Conservation (phyloP, 2,888 invertebrate species). For the Digitonthophagus gazella region DNA sequence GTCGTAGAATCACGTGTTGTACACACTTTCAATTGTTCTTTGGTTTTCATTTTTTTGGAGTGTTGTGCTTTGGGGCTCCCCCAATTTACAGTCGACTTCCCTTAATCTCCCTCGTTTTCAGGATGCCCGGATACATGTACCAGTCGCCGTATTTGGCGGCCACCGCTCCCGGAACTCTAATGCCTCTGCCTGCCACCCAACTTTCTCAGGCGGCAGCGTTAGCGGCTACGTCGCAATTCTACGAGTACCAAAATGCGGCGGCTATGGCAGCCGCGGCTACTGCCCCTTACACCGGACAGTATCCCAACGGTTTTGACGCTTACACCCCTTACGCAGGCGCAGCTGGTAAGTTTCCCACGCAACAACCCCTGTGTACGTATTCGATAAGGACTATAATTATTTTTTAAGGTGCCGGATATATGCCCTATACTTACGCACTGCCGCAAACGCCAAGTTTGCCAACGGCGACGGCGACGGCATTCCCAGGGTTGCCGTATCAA, state of each 20-base stretch:
- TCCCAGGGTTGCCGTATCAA: slow-evolving; percentile 64
- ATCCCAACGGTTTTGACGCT: slow-evolving; percentile 71
- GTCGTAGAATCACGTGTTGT: slow-evolving; percentile 31
- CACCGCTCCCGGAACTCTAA: slow-evolving; percentile 63
- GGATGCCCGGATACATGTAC: slow-evolving; percentile 75
- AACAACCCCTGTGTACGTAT: too few species aligned
- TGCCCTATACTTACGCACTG: slow-evolving; percentile 72
- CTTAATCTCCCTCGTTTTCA: slow-evolving; percentile 46
- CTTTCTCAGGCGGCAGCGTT: slow-evolving; percentile 73
- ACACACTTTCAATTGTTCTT: slow-evolving; percentile 36
- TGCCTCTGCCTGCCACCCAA: slow-evolving; percentile 65
- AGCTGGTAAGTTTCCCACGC: slow-evolving; percentile 58
- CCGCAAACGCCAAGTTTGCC: slow-evolving; percentile 61
- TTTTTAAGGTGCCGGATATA: slow-evolving; percentile 57
- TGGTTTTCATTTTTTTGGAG: slow-evolving; percentile 45
- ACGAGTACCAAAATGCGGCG: slow-evolving; percentile 74
- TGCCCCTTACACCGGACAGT: slow-evolving; percentile 70
- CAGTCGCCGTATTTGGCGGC: slow-evolving; percentile 71
- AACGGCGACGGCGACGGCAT: slow-evolving; percentile 55
- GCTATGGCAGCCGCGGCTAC: slow-evolving; percentile 67
- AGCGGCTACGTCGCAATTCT: slow-evolving; percentile 75
- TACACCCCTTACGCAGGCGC: slow-evolving; percentile 69
- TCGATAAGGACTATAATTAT: slow-evolving; percentile 9
- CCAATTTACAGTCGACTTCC: slow-evolving; percentile 9
- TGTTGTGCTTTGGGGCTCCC: slow-evolving; percentile 41